Conservation (phyloP, 2,797 vertebrate genomes). For the Hippopotamyrus pictus region DNA sequence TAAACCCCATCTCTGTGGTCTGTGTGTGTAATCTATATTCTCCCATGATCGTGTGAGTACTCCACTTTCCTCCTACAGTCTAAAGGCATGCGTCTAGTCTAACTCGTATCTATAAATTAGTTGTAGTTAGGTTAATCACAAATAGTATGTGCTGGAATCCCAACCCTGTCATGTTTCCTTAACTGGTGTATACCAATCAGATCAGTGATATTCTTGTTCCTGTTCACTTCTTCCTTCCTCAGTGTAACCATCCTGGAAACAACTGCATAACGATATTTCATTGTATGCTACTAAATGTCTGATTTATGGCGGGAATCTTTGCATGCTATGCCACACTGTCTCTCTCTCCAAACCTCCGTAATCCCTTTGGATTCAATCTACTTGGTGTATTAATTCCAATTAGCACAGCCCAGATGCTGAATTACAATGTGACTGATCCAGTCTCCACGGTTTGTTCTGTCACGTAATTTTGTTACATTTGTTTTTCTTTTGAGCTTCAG, state of each 20-base stretch:
- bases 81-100: not conserved
- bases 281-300: not conserved
- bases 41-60: not conserved
- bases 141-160: not conserved
- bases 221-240: not conserved
- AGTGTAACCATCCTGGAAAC: not conserved
- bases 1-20: not conserved
- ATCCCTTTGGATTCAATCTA: not conserved
- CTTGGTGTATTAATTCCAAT: not conserved
- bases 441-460: not conserved
- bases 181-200: not conserved
- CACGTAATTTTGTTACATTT: not conserved
- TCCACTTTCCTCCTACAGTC: not conserved
- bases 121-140: not conserved
- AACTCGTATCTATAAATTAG: not conserved
- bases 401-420: conserved; percentile 5
- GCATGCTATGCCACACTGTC: not conserved
- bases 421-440: conserved; percentile 3
- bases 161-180: not conserved
- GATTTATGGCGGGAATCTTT: not conserved
- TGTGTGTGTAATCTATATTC: not conserved
- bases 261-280: not conserved
- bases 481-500: not conserved
- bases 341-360: not conserved
- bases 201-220: not conserved